A percentile compares a stretch with the other conserved stretches of the same genome.
These are phyloP conservation scores for Neodiprion pinetum DNA, from an alignment of 1,140 invertebrate genomes.

Conservation along the genomic window DNA sequence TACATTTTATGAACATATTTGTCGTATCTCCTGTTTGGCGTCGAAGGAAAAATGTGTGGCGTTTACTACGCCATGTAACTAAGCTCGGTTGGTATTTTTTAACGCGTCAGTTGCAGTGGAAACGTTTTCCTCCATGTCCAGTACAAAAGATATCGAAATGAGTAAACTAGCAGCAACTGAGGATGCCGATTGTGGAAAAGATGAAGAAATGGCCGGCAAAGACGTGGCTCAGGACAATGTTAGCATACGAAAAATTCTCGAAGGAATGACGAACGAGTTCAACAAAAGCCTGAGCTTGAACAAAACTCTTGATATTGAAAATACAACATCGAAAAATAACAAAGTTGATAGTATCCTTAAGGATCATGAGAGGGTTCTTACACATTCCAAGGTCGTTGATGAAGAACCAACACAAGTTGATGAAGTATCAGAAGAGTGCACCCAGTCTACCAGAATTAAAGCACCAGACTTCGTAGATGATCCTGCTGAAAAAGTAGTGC, in stretches of 20 bases:
- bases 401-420: slow-evolving; percentile 4
- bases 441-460: slow-evolving; percentile 22
- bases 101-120: too few relatives aligned
- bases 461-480: background rate
- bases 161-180: background rate
- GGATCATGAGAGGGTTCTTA: background rate
- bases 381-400: background rate
- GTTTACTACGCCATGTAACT: too few relatives aligned
- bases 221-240: slow-evolving; percentile 48
- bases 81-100: too few relatives aligned
- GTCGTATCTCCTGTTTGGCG: too few relatives aligned
- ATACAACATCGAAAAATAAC: background rate
- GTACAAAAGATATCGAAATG: background rate
- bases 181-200: slow-evolving; percentile 23
- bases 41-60: too few relatives aligned
- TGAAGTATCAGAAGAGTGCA: background rate
- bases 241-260: slow-evolving; percentile 59
- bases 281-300: slow-evolving; percentile 46
- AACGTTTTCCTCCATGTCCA: background rate
- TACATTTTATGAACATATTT: background rate
- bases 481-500: background rate
- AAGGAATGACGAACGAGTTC: slow-evolving; percentile 62
- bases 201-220: slow-evolving; percentile 44
- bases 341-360: background rate
- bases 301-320: background rate